Evolutionary conservation across 2,797 vertebrate genomes (phyloP).

Genomic region (Myotis daubentonii): DNA sequence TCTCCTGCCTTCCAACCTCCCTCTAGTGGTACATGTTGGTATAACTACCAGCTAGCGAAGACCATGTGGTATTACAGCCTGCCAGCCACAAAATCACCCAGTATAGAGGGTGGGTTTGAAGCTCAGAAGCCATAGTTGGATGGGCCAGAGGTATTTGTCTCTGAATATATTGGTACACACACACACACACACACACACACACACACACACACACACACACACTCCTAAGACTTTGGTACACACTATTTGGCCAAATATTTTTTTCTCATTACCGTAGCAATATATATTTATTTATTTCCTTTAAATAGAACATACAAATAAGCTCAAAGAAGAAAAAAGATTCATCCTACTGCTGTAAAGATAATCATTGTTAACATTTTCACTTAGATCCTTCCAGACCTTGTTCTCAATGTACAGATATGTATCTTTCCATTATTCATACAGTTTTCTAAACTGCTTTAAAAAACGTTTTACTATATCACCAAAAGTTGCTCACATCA

Average conservation of each 20-base stretch:
- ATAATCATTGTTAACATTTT: neutral
- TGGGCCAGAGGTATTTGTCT: neutral
- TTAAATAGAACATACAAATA: constrained; percentile 35
- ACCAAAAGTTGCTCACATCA: neutral
- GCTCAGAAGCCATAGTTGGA: neutral
- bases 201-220: neutral
- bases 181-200: too few species aligned
- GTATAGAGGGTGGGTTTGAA: neutral
- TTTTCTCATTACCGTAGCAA: neutral
- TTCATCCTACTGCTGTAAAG: neutral
- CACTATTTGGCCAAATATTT: neutral
- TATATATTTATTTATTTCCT: neutral
- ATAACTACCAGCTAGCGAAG: neutral
- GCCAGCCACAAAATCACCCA: neutral
- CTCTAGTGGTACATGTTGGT: neutral
- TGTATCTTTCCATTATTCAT: neutral
- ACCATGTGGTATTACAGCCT: neutral
- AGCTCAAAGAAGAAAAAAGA: neutral
- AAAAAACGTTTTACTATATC: neutral
- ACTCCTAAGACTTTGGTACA: neutral
- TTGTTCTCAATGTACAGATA: neutral
- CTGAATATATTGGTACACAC: neutral
- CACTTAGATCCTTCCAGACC: neutral
- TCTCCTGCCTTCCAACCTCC: neutral
- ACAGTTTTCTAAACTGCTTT: constrained; percentile 35